Evolutionary conservation across 1,140 invertebrate species (phyloP).

Genomic region (Lepidostoma basale): DNA sequence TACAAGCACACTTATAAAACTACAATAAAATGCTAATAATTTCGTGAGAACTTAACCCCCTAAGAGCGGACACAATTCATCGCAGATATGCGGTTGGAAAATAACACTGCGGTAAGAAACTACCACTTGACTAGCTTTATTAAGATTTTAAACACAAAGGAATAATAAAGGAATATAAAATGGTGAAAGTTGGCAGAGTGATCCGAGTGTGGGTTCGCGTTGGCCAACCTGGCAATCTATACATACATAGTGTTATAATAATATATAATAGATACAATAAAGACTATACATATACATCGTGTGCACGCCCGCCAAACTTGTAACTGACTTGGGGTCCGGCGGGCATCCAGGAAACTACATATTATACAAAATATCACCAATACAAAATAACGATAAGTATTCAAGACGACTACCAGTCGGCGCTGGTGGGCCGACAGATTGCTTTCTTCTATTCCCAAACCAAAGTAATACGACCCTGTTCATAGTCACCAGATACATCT

Average conservation of each 20-base stretch:
- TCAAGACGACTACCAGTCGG: neutral
- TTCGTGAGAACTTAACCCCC: too few relatives aligned
- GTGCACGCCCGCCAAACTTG: neutral
- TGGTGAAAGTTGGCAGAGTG: too few relatives aligned
- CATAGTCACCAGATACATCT: constrained; percentile 13
- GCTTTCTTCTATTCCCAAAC: neutral
- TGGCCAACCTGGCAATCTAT: neutral
- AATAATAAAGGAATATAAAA: too few relatives aligned
- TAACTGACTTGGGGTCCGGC: constrained; percentile 3
- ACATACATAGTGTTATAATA: neutral
- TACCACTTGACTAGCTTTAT: too few relatives aligned
- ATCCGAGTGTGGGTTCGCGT: too few relatives aligned
- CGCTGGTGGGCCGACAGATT: neutral
- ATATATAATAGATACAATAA: constrained; percentile 9
- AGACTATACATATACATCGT: neutral
- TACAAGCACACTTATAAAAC: too few relatives aligned
- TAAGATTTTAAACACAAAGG: too few relatives aligned
- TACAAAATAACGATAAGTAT: constrained; percentile 22
- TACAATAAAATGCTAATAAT: too few relatives aligned
- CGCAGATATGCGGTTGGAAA: too few relatives aligned
- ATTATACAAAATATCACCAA: constrained; percentile 30
- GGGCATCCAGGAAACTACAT: constrained; percentile 17
- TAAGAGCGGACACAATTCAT: too few relatives aligned
- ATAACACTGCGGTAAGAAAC: too few relatives aligned
- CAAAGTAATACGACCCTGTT: constrained; percentile 19